Percentiles rank a stretch among this genome's conserved stretches.
phyloP scores from a whole-genome alignment of 1,140 invertebrate species.

The Scaptomyza montana region DNA sequence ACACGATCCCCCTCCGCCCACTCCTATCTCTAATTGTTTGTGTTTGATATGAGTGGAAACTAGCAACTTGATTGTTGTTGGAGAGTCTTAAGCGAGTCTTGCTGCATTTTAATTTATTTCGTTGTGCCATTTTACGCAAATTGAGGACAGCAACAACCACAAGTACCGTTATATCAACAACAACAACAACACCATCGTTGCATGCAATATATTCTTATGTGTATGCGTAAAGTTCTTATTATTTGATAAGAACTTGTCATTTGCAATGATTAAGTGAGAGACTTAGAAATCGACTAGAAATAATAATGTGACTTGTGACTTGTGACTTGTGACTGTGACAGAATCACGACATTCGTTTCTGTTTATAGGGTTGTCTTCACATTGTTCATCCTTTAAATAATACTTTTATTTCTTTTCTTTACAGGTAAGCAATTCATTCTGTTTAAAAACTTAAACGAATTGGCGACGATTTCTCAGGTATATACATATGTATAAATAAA shows the following conservation, averaged over 20 bases:
- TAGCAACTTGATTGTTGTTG: constrained; percentile 30
- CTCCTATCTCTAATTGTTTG: neutral
- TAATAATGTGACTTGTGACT: neutral
- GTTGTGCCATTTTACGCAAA: constrained; percentile 80
- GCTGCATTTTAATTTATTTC: constrained; percentile 80
- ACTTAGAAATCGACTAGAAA: neutral
- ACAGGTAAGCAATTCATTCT: constrained; percentile 46
- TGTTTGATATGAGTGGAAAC: constrained; percentile 27
- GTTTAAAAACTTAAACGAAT: neutral
- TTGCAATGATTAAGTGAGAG: constrained; percentile 38
- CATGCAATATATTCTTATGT: constrained; percentile 20
- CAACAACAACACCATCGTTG: constrained; percentile 54
- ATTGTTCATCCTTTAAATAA: constrained; percentile 1
- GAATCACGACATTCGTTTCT: neutral
- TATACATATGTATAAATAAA: neutral
- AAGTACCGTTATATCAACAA: constrained; percentile 22
- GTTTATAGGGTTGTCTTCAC: neutral
- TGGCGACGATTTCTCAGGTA: neutral
- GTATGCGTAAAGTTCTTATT: too few relatives aligned
- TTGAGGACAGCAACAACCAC: constrained; percentile 65
- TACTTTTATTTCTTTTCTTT: constrained; percentile 32
- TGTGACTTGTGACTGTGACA: neutral
- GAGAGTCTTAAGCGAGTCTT: constrained; percentile 35
- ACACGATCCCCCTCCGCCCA: constrained; percentile 9
- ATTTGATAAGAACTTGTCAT: constrained; percentile 74